phyloP scores from a whole-genome alignment of 64 coral and sea anemone genomes.

The Porites australiensis region DNA sequence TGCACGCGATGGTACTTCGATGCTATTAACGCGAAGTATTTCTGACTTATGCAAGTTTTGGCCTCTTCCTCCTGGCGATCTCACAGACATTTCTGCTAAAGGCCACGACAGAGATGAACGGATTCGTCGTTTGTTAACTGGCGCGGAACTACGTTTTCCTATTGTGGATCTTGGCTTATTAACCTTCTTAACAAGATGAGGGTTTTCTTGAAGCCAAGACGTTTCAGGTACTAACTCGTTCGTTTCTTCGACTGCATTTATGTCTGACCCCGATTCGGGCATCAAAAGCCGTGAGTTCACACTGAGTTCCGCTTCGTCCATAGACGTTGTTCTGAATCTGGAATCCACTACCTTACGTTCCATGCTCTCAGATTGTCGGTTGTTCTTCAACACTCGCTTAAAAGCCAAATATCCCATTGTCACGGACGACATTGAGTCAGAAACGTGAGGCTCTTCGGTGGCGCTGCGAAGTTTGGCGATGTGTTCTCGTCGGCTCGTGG shows the following conservation, averaged over 20 bases:
- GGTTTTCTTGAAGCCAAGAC: background rate
- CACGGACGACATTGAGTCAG: slow-evolving; percentile 22
- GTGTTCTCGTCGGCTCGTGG: no score
- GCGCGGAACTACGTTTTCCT: background rate
- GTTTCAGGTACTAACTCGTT: background rate
- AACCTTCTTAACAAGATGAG: background rate
- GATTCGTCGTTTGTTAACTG: background rate
- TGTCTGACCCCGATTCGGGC: background rate
- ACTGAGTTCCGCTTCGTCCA: background rate
- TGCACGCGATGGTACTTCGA: no score
- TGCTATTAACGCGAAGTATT: no score
- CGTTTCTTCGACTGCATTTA: background rate
- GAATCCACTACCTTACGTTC: slow-evolving; percentile 22
- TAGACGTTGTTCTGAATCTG: background rate
- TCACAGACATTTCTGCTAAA: background rate
- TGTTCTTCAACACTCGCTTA: slow-evolving; percentile 24
- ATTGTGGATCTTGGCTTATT: background rate
- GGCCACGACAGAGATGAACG: background rate
- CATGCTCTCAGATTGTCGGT: background rate
- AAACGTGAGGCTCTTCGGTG: background rate
- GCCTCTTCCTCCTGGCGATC: background rate
- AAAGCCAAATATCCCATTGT: slow-evolving; percentile 31
- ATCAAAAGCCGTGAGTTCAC: background rate
- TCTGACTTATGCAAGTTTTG: background rate
- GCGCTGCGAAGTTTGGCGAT: no score